phyloP scores from a whole-genome alignment of 2,797 vertebrate species.

The Rhyacichthys aspro region DNA sequence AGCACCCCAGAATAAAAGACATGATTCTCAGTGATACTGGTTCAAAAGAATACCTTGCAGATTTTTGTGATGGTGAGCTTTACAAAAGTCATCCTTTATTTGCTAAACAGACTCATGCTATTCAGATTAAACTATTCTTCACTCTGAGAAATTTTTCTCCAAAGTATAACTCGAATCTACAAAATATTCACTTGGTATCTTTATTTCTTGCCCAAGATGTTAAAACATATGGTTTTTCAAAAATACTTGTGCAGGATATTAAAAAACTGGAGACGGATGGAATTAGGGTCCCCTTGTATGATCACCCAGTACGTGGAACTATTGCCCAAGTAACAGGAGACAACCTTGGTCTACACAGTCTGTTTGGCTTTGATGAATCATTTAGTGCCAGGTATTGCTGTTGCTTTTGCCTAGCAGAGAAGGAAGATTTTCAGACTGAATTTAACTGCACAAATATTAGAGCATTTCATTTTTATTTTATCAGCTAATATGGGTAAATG shows the following conservation, averaged over 20 bases:
- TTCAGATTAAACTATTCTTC: constrained; percentile 41
- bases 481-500: too few relatives aligned
- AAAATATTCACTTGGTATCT: constrained; percentile 36
- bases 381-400: constrained; percentile 46
- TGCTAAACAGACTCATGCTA: constrained; percentile 33
- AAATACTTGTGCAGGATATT: constrained; percentile 23
- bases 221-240: too few relatives aligned
- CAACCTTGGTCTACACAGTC: constrained; percentile 35
- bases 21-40: constrained; percentile 16
- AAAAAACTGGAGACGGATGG: constrained; percentile 5
- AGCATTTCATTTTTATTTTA: too few relatives aligned
- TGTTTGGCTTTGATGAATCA: constrained; percentile 44
- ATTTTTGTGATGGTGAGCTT: constrained; percentile 33
- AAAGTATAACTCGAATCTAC: constrained; percentile 22
- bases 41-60: constrained; percentile 26
- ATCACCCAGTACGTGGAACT: constrained; percentile 19
- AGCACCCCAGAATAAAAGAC: constrained; percentile 25
- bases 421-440: constrained; percentile 24
- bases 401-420: constrained; percentile 27
- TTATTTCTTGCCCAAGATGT: constrained; percentile 30
- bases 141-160: constrained; percentile 21
- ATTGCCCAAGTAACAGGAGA: constrained; percentile 40
- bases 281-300: constrained; percentile 9
- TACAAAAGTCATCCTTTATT: constrained; percentile 35
- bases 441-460: too few relatives aligned